Evolutionary conservation across 2,113 vertebrate genomes (phyloP).

Genomic region (Halcyon malimbica): DNA sequence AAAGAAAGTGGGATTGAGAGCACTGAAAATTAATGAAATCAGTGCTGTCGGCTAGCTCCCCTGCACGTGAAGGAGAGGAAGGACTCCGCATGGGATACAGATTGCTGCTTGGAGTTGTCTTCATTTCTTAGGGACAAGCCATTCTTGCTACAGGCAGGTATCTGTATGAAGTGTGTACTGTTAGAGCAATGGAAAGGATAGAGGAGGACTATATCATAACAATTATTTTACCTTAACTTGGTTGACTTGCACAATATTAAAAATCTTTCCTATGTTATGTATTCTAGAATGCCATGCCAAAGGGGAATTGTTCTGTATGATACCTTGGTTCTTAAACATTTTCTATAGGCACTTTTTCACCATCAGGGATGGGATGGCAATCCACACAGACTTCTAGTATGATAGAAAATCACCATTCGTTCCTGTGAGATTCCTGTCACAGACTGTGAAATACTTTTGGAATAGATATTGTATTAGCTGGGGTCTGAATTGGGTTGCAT

Average conservation of each 20-base stretch:
- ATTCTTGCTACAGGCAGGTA: not conserved
- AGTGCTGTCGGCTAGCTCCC: not conserved
- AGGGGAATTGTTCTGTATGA: not conserved
- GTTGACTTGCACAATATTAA: not conserved
- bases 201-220: not conserved
- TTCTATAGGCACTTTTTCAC: fast-evolving
- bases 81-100: not conserved
- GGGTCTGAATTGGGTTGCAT: not conserved
- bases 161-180: not conserved
- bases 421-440: not conserved
- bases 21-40: not conserved
- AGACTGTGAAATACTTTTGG: not conserved
- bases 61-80: not conserved
- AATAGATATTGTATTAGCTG: not conserved
- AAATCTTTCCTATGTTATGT: not conserved
- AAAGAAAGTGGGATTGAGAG: not conserved
- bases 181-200: not conserved
- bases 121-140: not conserved
- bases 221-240: not conserved
- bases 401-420: not conserved
- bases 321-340: not conserved
- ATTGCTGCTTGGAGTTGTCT: not conserved
- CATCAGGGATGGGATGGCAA: not conserved
- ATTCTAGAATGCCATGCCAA: not conserved
- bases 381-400: not conserved